A percentile compares a stretch with the other conserved stretches of the same genome.
These are phyloP conservation scores for Gallirallus australis DNA, from an alignment of 2,797 vertebrate species.

Conservation along the genomic window DNA sequence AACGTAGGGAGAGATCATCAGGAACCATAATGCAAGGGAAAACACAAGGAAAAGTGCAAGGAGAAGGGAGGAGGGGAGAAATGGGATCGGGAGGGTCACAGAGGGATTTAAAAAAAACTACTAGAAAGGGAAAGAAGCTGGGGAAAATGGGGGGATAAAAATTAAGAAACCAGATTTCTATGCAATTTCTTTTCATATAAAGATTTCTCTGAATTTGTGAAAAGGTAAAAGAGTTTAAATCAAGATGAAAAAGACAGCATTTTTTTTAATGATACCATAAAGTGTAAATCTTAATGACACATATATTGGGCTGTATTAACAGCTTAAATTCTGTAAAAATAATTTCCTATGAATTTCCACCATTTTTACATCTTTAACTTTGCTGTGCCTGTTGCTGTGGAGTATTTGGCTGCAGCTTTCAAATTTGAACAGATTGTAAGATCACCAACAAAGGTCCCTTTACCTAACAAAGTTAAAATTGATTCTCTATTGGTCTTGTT, in stretches of 20 bases:
- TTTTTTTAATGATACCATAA: not conserved
- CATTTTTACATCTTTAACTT: not conserved
- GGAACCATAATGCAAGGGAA: not conserved
- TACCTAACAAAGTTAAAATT: conserved; percentile 19
- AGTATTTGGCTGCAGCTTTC: not conserved
- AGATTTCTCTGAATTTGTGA: not conserved
- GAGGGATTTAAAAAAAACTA: not conserved
- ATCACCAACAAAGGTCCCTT: not conserved
- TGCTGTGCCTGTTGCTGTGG: not conserved
- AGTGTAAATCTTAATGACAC: not conserved
- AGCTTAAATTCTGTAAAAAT: not conserved
- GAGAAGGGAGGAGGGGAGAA: too few species aligned
- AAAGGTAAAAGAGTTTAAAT: not conserved
- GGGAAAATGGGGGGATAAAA: not conserved
- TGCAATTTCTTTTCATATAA: not conserved
- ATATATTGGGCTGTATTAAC: not conserved
- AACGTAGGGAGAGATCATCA: not conserved
- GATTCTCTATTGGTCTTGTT: not conserved
- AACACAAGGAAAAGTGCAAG: not conserved
- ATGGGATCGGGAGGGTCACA: not conserved
- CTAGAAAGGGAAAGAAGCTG: not conserved
- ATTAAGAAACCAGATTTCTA: not conserved
- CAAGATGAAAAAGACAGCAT: not conserved
- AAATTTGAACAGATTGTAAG: not conserved
- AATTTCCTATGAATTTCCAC: not conserved